Base-by-base conservation (phyloP, 1,140 invertebrate genomes). In the Limonius californicus region DNA sequence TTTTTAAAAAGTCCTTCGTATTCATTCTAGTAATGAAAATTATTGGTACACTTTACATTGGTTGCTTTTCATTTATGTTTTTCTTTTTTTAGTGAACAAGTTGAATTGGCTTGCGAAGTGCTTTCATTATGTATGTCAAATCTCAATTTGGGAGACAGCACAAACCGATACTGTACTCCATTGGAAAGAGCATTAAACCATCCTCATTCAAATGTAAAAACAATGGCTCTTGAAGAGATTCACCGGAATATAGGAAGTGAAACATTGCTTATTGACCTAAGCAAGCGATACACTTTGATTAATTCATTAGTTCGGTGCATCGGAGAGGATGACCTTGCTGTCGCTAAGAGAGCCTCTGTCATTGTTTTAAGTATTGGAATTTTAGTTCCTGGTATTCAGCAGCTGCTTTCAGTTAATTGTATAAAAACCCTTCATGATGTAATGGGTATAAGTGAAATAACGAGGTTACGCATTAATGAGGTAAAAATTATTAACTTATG, bases 401-500 rank as follows among this genome's bases (percentile, higher is more conserved):
- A 70, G 50, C 71, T 85, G 30, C 80, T 78, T 62, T 81, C 79
- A 66, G 70, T 72, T 16, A 76, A 79, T 66, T 66, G 84, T 11
- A 68, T 83, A 16, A 72, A 81, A 4, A 77, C 78, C 66, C 72
- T 87, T 63, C 76, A 80, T 65, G 73, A 79, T 39, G 75, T 80
- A 8, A 76, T 84, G 67, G 69, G 77, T 21, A 76, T 74, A 61
- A 82, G 76, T 71, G 84, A 85, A 71, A 78, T 80, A 53, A 68
- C 79, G 27, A 77, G 82, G 66, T 83, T 84, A 68, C 80, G 86
- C 74, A 77, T 84, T 27, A 87, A 81, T 79, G 84, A 87, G 80
- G 85, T 87, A 77, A 7, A 14, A n/a, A 71, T 65, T 69, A n/a
- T n/a, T n/a, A n/a, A n/a, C n/a, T n/a, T n/a, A n/a, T n/a, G n/a